phyloP scores from a whole-genome alignment of 2,113 vertebrate species.

The Eudyptes chrysolophus region DNA sequence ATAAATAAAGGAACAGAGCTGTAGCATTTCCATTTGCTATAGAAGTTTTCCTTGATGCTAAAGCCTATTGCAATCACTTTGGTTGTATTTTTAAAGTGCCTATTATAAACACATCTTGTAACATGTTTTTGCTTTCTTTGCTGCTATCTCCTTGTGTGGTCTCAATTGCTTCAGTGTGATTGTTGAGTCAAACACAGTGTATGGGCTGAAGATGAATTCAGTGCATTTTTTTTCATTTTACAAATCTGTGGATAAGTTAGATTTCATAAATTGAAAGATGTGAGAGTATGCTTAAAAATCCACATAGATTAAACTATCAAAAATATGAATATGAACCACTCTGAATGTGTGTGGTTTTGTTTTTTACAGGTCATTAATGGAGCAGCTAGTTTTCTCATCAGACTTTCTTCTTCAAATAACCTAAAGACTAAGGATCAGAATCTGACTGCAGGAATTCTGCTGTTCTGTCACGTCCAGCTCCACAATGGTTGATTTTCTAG shows the following conservation, averaged over 20 bases:
- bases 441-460: background rate
- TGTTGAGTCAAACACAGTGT: background rate
- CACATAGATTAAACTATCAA: background rate
- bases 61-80: background rate
- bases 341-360: background rate
- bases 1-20: background rate
- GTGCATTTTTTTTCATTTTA: background rate
- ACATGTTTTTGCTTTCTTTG: background rate
- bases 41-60: background rate
- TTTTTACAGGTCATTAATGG: constrained; percentile 60
- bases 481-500: constrained; percentile 93
- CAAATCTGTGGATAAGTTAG: background rate
- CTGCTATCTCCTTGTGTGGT: rapidly evolving
- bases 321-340: background rate
- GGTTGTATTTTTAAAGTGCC: background rate
- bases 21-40: rapidly evolving
- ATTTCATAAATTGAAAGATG: background rate
- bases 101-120: background rate
- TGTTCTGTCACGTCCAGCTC: background rate
- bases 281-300: background rate
- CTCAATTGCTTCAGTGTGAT: background rate
- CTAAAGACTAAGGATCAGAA: background rate
- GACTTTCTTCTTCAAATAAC: background rate
- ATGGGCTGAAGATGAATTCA: background rate
- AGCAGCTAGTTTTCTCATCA: background rate